Base-by-base conservation (phyloP, 2,888 invertebrate species). In the Lasioglossum zephyrum region DNA sequence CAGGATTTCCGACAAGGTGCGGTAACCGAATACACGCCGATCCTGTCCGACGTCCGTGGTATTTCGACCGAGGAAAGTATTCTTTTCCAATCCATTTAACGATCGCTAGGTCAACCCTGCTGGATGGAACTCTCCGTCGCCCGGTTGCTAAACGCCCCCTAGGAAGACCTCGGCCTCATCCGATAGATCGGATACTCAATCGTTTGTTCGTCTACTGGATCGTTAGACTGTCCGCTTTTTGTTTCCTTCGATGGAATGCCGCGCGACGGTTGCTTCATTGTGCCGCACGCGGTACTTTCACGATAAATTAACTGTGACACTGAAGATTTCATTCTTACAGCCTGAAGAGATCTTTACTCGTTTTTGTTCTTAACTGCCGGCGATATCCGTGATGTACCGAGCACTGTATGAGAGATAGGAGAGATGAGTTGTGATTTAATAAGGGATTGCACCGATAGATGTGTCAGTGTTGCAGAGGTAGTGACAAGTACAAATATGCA, bases 1-100 rank as follows among this genome's bases (percentile, higher is more conserved):
- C 92, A 92, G 89, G 90, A 89, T 92, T 89, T 91, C 91, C 89
- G 92, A 91, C 92, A 90, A 87, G 89, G 85, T 81, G 89, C 90
- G 90, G 92, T 92, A 92, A 92, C 92, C 92, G 92, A 92, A 92
- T 91, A 92, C 91, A 92, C 84, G 84, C 81, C 83, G 87, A 89
- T 88, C 85, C 88, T 85, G 88, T 73, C 81, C 83, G 72, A 41
- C 75, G 82, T 66, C 86, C 77, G 81, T 39, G 87, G 85, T 81
- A 84, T 91, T 83, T 84, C 77, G 77, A 70, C 77, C 88, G 81
- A 75, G 81, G 77, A 82, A 85, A 76, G 88, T 83, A 77, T 84
- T 84, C 81, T 81, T 87, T 87, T 79, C 83, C 86, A 57, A 86
- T 83, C 63, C 85, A 83, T 90, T 89, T 85, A 85, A 80, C 83